Percentiles rank a stretch among this genome's conserved stretches.
phyloP scores from a whole-genome alignment of 2,113 vertebrate genomes.

The Panurus biarmicus region DNA sequence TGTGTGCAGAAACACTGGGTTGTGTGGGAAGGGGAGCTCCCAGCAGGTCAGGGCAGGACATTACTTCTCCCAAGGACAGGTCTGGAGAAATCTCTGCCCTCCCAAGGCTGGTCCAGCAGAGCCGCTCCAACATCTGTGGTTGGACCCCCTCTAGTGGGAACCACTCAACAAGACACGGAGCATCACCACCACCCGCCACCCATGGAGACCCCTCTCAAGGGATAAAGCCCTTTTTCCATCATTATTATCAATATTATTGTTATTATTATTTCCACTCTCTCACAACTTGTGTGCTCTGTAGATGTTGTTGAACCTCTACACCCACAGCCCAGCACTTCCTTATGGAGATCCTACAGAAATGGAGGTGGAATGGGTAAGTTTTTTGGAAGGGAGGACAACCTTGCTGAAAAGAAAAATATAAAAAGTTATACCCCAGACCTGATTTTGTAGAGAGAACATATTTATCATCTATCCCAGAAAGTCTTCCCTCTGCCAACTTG shows the following conservation, averaged over 20 bases:
- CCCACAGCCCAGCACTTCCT: background rate
- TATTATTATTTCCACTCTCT: background rate
- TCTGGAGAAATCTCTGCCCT: background rate
- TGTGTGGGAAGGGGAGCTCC: fast-evolving
- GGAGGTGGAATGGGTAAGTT: background rate
- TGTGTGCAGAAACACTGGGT: background rate
- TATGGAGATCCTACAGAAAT: background rate
- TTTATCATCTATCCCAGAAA: conserved; percentile 39
- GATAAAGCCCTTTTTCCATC: background rate
- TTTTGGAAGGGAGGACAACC: background rate
- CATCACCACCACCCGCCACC: background rate
- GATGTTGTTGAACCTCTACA: background rate
- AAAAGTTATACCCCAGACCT: background rate
- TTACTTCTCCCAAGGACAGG: background rate
- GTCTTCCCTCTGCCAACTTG: conserved; percentile 45
- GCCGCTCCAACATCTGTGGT: conserved; percentile 52
- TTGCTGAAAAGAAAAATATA: background rate
- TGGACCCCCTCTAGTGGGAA: conserved; percentile 66
- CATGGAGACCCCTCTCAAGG: conserved; percentile 8
- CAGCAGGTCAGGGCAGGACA: background rate
- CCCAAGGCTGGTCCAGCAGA: background rate
- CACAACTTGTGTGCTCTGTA: background rate
- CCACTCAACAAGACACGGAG: conserved; percentile 36
- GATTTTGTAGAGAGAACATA: conserved; percentile 11
- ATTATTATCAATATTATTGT: fast-evolving